These are phyloP conservation scores for Amniataba percoides DNA, from an alignment of 2,797 vertebrate species.

Conservation along the genomic window DNA sequence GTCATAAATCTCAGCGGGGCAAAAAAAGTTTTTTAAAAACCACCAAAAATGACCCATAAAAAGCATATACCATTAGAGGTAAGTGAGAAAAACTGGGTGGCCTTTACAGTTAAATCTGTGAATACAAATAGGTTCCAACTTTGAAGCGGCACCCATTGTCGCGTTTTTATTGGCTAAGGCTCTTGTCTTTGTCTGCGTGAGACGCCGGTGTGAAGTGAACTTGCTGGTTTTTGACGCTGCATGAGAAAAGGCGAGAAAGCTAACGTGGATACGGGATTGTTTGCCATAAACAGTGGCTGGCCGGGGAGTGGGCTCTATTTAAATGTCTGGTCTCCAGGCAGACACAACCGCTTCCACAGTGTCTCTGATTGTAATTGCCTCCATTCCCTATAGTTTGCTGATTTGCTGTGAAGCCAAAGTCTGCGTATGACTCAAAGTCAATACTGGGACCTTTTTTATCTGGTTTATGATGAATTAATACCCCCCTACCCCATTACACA, in stretches of 20 bases:
- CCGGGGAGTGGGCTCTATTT: neutral
- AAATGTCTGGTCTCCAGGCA: slow-evolving; percentile 27
- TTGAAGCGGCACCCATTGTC: slow-evolving; percentile 71
- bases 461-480: neutral
- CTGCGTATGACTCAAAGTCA: slow-evolving; percentile 34
- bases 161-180: slow-evolving; percentile 66
- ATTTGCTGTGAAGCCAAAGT: neutral
- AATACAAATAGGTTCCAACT: slow-evolving; percentile 63
- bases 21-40: too few relatives aligned
- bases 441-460: too few relatives aligned
- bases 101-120: slow-evolving; percentile 41
- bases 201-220: slow-evolving; percentile 71
- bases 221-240: slow-evolving; percentile 68
- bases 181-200: slow-evolving; percentile 57
- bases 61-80: neutral
- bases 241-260: slow-evolving; percentile 76
- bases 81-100: neutral
- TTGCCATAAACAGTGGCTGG: slow-evolving; percentile 42
- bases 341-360: neutral
- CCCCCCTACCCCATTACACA: neutral
- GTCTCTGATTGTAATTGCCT: slow-evolving; percentile 6
- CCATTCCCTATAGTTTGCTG: slow-evolving; percentile 20
- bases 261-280: slow-evolving; percentile 50
- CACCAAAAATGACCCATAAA: neutral
- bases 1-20: neutral